phyloP scores from a whole-genome alignment of 1,140 invertebrate genomes.

The Hermetia illucens region DNA sequence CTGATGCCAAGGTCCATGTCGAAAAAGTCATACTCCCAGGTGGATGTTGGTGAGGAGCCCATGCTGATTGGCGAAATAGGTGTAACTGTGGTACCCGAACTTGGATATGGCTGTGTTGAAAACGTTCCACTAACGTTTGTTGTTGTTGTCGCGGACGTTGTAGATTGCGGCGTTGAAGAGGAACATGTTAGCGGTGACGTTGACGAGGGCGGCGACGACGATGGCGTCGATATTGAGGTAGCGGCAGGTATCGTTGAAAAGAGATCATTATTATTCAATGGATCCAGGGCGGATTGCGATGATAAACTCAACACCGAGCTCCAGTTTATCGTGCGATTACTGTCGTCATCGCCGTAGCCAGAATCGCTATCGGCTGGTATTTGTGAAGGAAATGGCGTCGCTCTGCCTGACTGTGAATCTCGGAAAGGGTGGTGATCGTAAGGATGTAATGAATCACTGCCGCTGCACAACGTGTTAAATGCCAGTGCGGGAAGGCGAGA shows the following conservation, averaged over 20 bases:
- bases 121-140: neutral
- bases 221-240: conserved; percentile 12
- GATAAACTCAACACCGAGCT: conserved; percentile 76
- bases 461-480: conserved; percentile 3
- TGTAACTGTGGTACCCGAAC: conserved; percentile 22
- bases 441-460: conserved; percentile 30
- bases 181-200: conserved; percentile 8
- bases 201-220: conserved; percentile 4
- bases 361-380: conserved; percentile 47
- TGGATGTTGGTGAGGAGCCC: conserved; percentile 16
- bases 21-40: conserved; percentile 31
- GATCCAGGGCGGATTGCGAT: conserved; percentile 68
- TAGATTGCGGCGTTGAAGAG: conserved; percentile 14
- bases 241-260: conserved; percentile 33
- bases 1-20: conserved; percentile 39
- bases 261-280: conserved; percentile 62
- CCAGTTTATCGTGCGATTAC: conserved; percentile 70
- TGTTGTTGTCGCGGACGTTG: neutral
- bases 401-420: conserved; percentile 36
- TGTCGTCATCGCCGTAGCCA: conserved; percentile 63
- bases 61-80: conserved; percentile 7
- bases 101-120: no score
- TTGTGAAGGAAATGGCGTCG: conserved; percentile 42
- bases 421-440: conserved; percentile 35
- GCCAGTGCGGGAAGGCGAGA: neutral